These are phyloP conservation scores for Sandelia bainsii DNA, from an alignment of 2,797 vertebrate genomes.

Conservation along the genomic window DNA sequence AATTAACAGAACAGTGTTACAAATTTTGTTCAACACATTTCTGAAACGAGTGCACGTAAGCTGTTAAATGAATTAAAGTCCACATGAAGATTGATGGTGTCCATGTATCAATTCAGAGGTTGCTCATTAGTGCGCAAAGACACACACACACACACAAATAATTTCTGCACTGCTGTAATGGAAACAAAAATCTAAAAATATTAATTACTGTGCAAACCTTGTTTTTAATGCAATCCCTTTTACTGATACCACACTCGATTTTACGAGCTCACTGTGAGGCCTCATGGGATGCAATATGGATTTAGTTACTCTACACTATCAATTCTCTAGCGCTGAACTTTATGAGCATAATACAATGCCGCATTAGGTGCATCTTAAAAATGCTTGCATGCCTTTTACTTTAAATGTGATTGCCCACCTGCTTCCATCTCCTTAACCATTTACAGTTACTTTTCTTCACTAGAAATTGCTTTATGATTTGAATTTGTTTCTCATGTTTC, in stretches of 20 bases:
- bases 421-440: slow-evolving; percentile 19
- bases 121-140: slow-evolving; percentile 24
- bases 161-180: slow-evolving; percentile 35
- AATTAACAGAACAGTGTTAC: slow-evolving; percentile 55
- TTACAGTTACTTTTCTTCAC: slow-evolving; percentile 2
- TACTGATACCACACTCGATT: slow-evolving; percentile 28
- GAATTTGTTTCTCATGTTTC: slow-evolving; percentile 6
- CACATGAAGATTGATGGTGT: slow-evolving; percentile 41
- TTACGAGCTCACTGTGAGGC: slow-evolving; percentile 52
- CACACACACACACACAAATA: slow-evolving; percentile 40
- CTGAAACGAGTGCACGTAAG: slow-evolving; percentile 32
- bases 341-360: slow-evolving; percentile 49
- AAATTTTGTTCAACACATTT: slow-evolving; percentile 40
- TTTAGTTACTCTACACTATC: slow-evolving; percentile 57
- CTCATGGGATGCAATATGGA: slow-evolving; percentile 48
- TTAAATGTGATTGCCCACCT: slow-evolving; percentile 38
- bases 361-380: slow-evolving; percentile 56
- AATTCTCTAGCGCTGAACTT: slow-evolving; percentile 53
- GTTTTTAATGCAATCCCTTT: slow-evolving; percentile 54
- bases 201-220: slow-evolving; percentile 61
- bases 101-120: slow-evolving; percentile 9
- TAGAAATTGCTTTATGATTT: slow-evolving; percentile 18
- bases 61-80: slow-evolving; percentile 42
- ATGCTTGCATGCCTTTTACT: slow-evolving; percentile 44
- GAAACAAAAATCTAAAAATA: slow-evolving; percentile 53